Conservation (phyloP, 2,797 vertebrate species). For the Chloroceryle amazona region DNA sequence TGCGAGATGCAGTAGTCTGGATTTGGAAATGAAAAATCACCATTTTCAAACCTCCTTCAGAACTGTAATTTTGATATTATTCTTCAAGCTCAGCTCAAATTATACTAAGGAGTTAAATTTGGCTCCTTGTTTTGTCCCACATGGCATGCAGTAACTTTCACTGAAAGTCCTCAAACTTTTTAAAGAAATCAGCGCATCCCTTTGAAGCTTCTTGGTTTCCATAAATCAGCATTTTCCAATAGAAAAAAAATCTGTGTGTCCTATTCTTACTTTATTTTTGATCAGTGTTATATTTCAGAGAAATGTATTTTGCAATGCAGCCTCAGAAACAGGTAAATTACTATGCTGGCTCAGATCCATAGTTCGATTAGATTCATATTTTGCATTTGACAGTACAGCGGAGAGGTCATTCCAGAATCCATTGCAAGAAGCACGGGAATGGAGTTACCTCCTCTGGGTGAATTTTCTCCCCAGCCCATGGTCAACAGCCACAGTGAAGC, state of each 20-base stretch:
- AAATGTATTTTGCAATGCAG: constrained; percentile 38
- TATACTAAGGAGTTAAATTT: background rate
- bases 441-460: background rate
- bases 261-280: constrained; percentile 70
- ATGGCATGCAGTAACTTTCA: background rate
- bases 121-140: background rate
- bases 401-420: constrained; percentile 41
- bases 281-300: constrained; percentile 65
- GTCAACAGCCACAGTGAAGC: rapidly evolving
- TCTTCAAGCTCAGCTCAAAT: background rate
- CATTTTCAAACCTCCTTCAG: background rate
- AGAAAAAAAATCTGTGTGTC: constrained; percentile 43
- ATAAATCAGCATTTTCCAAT: constrained; percentile 69
- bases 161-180: background rate
- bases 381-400: constrained; percentile 45
- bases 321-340: constrained; percentile 60
- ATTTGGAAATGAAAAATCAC: background rate
- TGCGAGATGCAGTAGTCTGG: background rate
- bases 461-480: background rate
- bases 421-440: background rate
- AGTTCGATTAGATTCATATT: constrained; percentile 52
- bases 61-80: background rate
- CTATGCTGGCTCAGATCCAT: constrained; percentile 39
- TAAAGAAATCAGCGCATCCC: constrained; percentile 33
- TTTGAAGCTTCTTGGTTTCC: constrained; percentile 33